Evolutionary conservation across 1,140 invertebrate species (phyloP), one percentile per base, ranked within the genome.

Genomic region (Phenacoccus solenopsis): DNA sequence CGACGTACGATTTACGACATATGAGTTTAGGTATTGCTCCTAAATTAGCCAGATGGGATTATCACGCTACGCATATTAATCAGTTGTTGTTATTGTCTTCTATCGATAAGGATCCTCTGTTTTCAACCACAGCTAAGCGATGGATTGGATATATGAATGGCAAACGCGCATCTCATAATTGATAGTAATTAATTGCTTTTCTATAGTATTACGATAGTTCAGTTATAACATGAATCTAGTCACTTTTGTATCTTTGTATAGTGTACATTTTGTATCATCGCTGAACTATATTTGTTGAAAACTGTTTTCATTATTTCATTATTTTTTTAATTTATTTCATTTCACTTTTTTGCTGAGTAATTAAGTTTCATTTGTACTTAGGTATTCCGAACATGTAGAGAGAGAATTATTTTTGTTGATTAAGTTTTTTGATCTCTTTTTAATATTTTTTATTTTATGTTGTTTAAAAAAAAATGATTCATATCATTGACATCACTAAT

Each of bases 61-160:
- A 99, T 78, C 97, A 99, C 80, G 92, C 94, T 5, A 97, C 96
- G 12, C 97, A 99, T 79, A 90, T 99, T 24, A 98, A 97, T 82
- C 94, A 98, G 76, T 82, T 99, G 28, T 85, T 98, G 68, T 83
- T 96, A 57, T 80, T 99, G 21, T 87, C 88, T 67, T 92, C 93
- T 0, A 87, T 99, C 56, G 91, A 96, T 73, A 86, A 87, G 67
- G 90, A 94, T 77, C 85, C 90, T 1, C 81, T 96, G 71, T 87
- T 98, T 74, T 83, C 85, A 27, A 86, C 85, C 22, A 94, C 93
- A 0, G 94, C 94, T 1, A 87, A 94, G 75, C 80, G 96, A 57
- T 99, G 96, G 96, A 90, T 93, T 75, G 89, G 88, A 5, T 99
- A 99, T 74, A 95, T 97, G 88, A 89, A 89, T 78, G 96, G 96